A percentile compares a stretch with the other conserved stretches of the same genome.
These are phyloP conservation scores for Onychostoma macrolepis DNA, from an alignment of 2,113 vertebrate genomes.

Conservation along the genomic window DNA sequence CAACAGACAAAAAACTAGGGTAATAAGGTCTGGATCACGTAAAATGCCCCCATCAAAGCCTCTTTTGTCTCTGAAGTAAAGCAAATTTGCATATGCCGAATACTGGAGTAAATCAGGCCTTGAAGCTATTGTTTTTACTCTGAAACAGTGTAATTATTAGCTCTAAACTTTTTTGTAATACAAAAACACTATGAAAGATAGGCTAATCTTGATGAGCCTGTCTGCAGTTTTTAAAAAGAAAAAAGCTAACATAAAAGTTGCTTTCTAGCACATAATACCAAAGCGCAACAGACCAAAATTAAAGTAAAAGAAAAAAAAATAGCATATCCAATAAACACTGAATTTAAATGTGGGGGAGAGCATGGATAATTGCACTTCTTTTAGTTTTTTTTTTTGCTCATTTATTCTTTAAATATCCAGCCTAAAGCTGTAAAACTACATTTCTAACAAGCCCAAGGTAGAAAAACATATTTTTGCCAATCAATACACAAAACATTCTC, in stretches of 20 bases:
- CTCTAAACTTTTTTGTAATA: background rate
- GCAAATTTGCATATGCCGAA: conserved; percentile 16
- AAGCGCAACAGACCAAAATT: background rate
- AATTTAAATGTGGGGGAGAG: background rate
- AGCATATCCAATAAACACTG: background rate
- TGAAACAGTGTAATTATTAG: conserved; percentile 15
- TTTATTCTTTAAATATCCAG: background rate
- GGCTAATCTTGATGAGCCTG: background rate
- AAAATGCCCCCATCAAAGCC: conserved; percentile 27
- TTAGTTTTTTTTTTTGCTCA: background rate
- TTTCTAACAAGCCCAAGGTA: background rate
- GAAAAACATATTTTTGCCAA: background rate
- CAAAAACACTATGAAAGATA: background rate
- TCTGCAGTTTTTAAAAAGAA: background rate
- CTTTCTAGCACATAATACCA: background rate
- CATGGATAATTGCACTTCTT: background rate
- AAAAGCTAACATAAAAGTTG: background rate
- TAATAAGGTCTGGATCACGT: conserved; percentile 33
- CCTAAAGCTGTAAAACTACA: background rate
- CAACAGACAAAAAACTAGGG: conserved; percentile 7
- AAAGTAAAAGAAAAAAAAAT: background rate
- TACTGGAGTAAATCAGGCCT: conserved; percentile 1
- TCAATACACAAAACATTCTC: background rate
- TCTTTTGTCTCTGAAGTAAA: conserved; percentile 13
- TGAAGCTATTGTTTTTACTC: conserved; percentile 6